Evolutionary conservation across 2,888 invertebrate species (phyloP).

Genomic region (Hofmannophila pseudospretella): DNA sequence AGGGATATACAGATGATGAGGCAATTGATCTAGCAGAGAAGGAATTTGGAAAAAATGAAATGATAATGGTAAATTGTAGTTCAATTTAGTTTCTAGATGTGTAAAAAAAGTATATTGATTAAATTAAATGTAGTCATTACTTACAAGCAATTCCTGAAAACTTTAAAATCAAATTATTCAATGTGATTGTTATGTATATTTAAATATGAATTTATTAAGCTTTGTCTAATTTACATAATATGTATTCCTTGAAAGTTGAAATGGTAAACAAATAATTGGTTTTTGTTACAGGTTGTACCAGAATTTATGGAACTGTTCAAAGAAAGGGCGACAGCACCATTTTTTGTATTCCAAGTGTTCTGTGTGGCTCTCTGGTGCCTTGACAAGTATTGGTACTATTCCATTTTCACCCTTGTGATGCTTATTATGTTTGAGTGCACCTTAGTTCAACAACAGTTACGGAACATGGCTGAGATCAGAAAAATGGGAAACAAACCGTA

Average conservation of each 20-base stretch:
- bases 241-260: too few species aligned
- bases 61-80: slow-evolving; percentile 86
- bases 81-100: too few species aligned
- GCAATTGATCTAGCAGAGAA: slow-evolving; percentile 86
- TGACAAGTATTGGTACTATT: slow-evolving; percentile 99
- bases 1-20: slow-evolving; percentile 91
- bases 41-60: slow-evolving; percentile 92
- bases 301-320: slow-evolving; percentile 97
- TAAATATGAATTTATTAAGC: too few species aligned
- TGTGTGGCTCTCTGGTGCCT: slow-evolving; percentile 99
- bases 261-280: not conserved
- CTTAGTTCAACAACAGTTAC: slow-evolving; percentile 96
- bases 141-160: too few species aligned
- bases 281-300: slow-evolving; percentile 84
- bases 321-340: slow-evolving; percentile 98
- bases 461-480: slow-evolving; percentile 98
- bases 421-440: slow-evolving; percentile 98
- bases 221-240: too few species aligned
- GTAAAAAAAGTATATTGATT: too few species aligned
- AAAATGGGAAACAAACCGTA: slow-evolving; percentile 99
- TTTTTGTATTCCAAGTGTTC: slow-evolving; percentile 99
- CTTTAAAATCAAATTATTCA: too few species aligned
- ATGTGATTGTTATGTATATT: too few species aligned
- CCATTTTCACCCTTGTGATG: slow-evolving; percentile 97
- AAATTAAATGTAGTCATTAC: too few species aligned